phyloP scores from a whole-genome alignment of 2,113 vertebrate species.

The Ammodytes marinus region DNA sequence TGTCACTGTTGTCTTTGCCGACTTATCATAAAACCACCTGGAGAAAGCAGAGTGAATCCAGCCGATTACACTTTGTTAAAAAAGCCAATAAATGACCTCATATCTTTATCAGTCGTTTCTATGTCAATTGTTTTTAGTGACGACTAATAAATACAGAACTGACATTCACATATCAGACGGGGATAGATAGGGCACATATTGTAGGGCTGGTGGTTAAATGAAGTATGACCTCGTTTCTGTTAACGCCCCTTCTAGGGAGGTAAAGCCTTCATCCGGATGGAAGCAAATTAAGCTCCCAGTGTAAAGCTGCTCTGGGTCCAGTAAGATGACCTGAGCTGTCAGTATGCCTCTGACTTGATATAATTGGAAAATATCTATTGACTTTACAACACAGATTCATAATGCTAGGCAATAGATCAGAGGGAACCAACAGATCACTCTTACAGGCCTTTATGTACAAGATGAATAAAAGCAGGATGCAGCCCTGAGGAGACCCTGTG shows the following conservation, averaged over 20 bases:
- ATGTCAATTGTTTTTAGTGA: no score
- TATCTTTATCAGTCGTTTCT: not conserved
- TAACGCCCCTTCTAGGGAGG: not conserved
- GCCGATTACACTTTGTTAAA: not conserved
- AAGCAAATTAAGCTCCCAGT: not conserved
- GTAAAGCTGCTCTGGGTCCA: not conserved
- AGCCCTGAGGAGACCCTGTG: not conserved
- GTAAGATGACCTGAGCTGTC: not conserved
- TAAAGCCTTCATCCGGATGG: not conserved
- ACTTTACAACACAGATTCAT: not conserved
- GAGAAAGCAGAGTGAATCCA: not conserved
- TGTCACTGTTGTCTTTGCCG: not conserved
- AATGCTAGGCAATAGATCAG: no score
- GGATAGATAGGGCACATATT: not conserved
- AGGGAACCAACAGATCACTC: not conserved
- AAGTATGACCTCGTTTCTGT: slow-evolving; percentile 8
- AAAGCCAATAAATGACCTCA: slow-evolving; percentile 10
- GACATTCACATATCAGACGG: not conserved
- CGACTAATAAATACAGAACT: not conserved
- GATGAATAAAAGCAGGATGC: not conserved
- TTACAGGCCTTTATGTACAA: not conserved
- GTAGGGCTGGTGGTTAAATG: not conserved
- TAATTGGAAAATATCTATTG: not conserved
- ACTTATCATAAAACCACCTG: not conserved
- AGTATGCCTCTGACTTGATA: not conserved